Conservation (phyloP, 2,797 vertebrate genomes). For the Sphenopsis melanotis region DNA sequence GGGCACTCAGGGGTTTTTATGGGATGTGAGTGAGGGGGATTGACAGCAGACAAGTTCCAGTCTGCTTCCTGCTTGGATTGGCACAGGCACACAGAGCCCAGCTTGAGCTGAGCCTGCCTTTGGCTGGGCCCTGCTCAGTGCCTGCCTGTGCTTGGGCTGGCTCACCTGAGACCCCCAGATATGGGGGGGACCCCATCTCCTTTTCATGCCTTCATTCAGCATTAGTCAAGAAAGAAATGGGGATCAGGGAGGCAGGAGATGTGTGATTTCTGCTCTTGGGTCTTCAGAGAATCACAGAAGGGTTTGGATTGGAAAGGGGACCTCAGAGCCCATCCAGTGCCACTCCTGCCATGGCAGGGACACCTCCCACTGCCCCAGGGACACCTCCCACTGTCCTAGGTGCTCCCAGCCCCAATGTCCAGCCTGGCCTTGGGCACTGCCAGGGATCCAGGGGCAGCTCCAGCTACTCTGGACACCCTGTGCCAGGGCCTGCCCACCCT, state of each 20-base stretch:
- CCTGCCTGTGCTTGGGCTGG: background rate
- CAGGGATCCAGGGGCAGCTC: background rate
- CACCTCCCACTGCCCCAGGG: too few relatives aligned
- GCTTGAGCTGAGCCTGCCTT: background rate
- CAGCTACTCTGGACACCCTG: background rate
- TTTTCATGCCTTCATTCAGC: too few relatives aligned
- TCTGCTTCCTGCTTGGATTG: conserved; percentile 48
- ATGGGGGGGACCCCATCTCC: too few relatives aligned
- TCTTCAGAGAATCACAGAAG: too few relatives aligned
- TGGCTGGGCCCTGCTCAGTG: background rate
- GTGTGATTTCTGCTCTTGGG: too few relatives aligned
- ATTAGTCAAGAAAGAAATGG: too few relatives aligned
- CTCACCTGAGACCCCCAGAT: background rate
- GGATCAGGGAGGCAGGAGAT: too few relatives aligned
- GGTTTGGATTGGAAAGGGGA: too few relatives aligned
- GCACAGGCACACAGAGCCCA: background rate
- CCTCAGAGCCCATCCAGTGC: too few relatives aligned
- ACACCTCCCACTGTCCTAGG: background rate
- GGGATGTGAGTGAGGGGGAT: background rate
- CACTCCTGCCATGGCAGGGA: too few relatives aligned
- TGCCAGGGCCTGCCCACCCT: background rate
- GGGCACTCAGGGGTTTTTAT: conserved; percentile 39
- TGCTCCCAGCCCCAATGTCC: background rate
- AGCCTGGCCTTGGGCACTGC: background rate
- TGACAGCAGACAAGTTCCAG: background rate